Conservation (phyloP, 1,140 invertebrate genomes). For the Pseudomyrmex concolor region DNA sequence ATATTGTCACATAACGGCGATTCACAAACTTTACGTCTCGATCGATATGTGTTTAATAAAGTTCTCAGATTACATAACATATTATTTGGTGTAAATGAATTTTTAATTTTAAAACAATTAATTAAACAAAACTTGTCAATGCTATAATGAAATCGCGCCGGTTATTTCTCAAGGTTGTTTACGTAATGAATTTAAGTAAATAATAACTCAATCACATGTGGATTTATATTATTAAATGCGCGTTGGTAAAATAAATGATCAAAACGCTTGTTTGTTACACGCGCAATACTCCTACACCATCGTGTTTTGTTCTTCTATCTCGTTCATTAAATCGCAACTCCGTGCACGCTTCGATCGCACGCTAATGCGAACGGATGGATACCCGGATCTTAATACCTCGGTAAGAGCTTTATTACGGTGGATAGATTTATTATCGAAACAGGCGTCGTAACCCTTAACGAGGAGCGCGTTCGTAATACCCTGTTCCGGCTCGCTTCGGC, state of each 20-base stretch:
- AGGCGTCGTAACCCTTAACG: constrained; percentile 29
- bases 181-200: constrained; percentile 29
- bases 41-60: neutral
- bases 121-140: no score
- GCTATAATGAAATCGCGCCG: neutral
- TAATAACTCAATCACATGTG: constrained; percentile 46
- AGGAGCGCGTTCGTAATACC: constrained; percentile 21
- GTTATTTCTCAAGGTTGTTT: constrained; percentile 36
- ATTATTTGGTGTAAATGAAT: no score
- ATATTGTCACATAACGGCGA: neutral
- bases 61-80: no score
- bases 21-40: neutral
- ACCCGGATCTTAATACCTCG: constrained; percentile 3
- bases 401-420: constrained; percentile 24
- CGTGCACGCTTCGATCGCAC: neutral
- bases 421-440: constrained; percentile 13
- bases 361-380: neutral
- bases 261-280: constrained; percentile 46
- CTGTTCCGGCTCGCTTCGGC: constrained; percentile 4
- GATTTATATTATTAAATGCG: constrained; percentile 56
- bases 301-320: no score
- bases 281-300: neutral
- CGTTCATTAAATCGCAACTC: neutral
- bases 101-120: no score
- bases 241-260: constrained; percentile 13